Conservation (phyloP, 2,113 vertebrate species). For the Cheirogaleus medius region DNA sequence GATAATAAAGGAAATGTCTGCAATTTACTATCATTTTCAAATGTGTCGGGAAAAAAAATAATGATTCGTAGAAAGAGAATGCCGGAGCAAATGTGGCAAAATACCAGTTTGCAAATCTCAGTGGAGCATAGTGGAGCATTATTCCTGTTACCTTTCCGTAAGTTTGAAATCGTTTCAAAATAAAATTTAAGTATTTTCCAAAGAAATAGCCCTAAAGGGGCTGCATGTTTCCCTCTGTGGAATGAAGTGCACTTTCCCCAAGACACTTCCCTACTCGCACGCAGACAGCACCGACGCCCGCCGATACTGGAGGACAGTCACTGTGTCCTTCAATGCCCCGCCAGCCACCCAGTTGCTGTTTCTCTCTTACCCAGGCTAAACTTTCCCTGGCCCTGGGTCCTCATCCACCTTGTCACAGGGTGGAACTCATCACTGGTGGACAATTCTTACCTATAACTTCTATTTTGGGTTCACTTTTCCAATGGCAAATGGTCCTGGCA, state of each 20-base stretch:
- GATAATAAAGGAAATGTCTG: neutral
- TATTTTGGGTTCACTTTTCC: neutral
- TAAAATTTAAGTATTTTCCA: neutral
- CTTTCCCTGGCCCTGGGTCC: rapidly evolving
- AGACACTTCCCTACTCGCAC: neutral
- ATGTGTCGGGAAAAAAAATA: constrained; percentile 31
- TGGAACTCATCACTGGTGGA: neutral
- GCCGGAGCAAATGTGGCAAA: neutral
- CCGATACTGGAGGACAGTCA: neutral
- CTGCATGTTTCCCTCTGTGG: neutral
- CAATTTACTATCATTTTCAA: neutral
- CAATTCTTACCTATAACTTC: neutral
- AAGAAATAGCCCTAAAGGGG: neutral
- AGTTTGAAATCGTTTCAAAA: constrained; percentile 29
- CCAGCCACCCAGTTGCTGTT: neutral
- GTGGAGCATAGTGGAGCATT: neutral
- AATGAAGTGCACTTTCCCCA: rapidly evolving
- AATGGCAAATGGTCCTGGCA: neutral
- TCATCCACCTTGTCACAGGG: neutral
- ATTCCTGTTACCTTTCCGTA: neutral
- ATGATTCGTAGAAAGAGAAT: neutral
- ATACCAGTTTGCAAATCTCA: neutral
- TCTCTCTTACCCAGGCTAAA: neutral
- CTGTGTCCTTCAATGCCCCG: neutral
- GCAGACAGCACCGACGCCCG: neutral